phyloP scores from a whole-genome alignment of 2,113 vertebrate genomes.

The Odontesthes bonariensis region DNA sequence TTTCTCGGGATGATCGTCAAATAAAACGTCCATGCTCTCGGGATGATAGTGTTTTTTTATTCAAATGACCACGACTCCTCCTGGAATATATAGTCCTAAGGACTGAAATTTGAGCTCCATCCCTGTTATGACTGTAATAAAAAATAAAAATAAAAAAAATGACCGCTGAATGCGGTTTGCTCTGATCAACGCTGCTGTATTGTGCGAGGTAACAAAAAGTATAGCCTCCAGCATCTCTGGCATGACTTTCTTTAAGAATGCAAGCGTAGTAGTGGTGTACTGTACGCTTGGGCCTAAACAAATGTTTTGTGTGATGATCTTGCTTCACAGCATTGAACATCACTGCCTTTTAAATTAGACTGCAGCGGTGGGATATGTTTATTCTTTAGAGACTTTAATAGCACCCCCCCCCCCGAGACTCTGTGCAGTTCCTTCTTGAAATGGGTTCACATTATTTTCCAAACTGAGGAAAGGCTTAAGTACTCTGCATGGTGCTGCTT shows the following conservation, averaged over 20 bases:
- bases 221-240: constrained; percentile 16
- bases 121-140: constrained; percentile 7
- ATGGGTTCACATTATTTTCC: neutral
- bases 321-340: neutral
- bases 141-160: constrained; percentile 3
- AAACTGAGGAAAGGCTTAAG: neutral
- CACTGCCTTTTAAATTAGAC: neutral
- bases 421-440: neutral
- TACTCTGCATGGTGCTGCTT: constrained; percentile 12
- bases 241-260: too few relatives aligned
- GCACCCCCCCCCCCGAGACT: neutral
- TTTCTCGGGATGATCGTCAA: constrained; percentile 11
- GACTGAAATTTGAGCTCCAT: neutral
- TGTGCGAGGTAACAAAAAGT: constrained; percentile 16
- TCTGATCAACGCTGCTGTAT: constrained; percentile 3
- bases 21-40: neutral
- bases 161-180: constrained; percentile 10
- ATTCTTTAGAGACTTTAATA: neutral
- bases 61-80: constrained; percentile 10
- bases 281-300: constrained; percentile 16
- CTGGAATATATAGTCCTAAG: constrained; percentile 5
- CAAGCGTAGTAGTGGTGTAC: neutral
- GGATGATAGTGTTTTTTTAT: constrained; percentile 12
- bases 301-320: neutral
- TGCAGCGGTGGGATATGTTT: constrained; percentile 2